Conservation (phyloP, 2,797 vertebrate genomes). For the Sylvilagus floridanus region DNA sequence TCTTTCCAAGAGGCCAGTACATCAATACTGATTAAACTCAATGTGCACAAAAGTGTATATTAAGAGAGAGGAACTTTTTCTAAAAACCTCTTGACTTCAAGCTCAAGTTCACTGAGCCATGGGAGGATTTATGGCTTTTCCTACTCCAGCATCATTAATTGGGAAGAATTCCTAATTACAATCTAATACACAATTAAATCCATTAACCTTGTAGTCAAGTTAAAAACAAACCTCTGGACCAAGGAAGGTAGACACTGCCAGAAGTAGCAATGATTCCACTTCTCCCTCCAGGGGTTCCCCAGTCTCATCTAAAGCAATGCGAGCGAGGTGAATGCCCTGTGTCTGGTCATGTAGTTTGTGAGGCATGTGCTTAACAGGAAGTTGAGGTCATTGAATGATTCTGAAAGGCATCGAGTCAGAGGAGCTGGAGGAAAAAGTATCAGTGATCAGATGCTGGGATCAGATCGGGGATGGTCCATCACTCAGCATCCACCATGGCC, state of each 20-base stretch:
- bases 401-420: neutral
- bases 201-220: slow-evolving; percentile 65
- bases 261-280: neutral
- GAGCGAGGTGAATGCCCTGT: neutral
- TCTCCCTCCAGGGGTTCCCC: neutral
- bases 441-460: too few relatives aligned
- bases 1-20: slow-evolving; percentile 56
- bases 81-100: slow-evolving; percentile 54
- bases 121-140: slow-evolving; percentile 58
- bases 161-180: slow-evolving; percentile 68
- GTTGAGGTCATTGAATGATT: neutral
- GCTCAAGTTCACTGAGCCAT: slow-evolving; percentile 25
- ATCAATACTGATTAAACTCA: slow-evolving; percentile 66
- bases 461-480: neutral
- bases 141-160: slow-evolving; percentile 50
- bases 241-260: neutral
- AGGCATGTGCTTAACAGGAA: slow-evolving; percentile 17
- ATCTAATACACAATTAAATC: slow-evolving; percentile 71
- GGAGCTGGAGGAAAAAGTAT: neutral
- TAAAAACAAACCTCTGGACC: slow-evolving; percentile 53
- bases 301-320: neutral
- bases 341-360: neutral
- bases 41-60: slow-evolving; percentile 16
- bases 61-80: slow-evolving; percentile 54
- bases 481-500: neutral